Conservation (phyloP, 1,140 invertebrate genomes). For the Radopholus similis region DNA sequence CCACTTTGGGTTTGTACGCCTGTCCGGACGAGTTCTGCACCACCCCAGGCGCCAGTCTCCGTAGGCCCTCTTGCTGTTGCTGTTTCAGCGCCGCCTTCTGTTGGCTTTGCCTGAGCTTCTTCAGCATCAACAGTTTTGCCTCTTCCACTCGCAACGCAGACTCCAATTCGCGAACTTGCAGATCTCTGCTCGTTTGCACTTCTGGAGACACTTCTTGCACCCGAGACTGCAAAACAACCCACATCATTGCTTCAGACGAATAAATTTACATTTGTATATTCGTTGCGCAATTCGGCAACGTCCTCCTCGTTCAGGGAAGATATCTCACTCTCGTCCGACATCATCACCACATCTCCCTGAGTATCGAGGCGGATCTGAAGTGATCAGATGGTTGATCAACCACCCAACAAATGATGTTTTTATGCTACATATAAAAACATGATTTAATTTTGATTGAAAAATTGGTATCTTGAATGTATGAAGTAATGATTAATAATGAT, state of each 20-base stretch:
- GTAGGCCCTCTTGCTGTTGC: conserved; percentile 20
- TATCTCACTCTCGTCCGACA: conserved; percentile 56
- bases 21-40: conserved; percentile 37
- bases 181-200: conserved; percentile 34
- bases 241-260: neutral
- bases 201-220: conserved; percentile 31
- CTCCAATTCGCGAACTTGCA: conserved; percentile 45
- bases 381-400: too few species aligned
- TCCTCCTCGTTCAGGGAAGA: conserved; percentile 51
- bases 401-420: neutral
- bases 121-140: conserved; percentile 49
- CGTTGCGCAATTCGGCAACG: conserved; percentile 30
- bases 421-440: neutral
- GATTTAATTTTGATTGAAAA: too few species aligned
- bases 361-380: conserved; percentile 45
- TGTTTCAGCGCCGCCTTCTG: conserved; percentile 19
- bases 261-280: conserved; percentile 26
- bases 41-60: conserved; percentile 21
- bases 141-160: conserved; percentile 43
- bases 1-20: conserved; percentile 51
- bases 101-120: conserved; percentile 42
- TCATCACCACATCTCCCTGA: conserved; percentile 47
- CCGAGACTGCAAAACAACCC: neutral
- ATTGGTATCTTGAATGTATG: too few species aligned
- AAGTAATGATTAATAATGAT: neutral